phyloP scores from a whole-genome alignment of 2,797 vertebrate genomes.

The Cheirogaleus major region DNA sequence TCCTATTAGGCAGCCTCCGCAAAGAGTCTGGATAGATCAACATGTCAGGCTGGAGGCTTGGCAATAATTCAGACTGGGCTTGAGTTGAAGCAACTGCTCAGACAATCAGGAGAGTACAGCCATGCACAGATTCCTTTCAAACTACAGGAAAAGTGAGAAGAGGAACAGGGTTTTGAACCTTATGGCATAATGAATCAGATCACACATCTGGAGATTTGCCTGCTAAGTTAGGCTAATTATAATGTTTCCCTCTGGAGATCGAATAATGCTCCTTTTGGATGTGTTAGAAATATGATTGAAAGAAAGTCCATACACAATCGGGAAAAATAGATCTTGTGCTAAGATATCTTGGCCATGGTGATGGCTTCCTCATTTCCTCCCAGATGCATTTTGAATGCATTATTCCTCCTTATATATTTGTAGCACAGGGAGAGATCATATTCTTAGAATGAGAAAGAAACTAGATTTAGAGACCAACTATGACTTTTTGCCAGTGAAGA shows the following conservation, averaged over 20 bases:
- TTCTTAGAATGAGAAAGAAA: background rate
- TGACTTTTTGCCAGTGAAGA: background rate
- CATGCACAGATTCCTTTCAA: background rate
- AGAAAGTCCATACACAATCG: background rate
- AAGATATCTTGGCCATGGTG: background rate
- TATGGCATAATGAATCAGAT: background rate
- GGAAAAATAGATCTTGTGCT: background rate
- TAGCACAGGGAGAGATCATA: background rate
- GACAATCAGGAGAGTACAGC: background rate
- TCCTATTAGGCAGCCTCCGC: conserved; percentile 40
- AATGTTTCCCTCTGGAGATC: background rate
- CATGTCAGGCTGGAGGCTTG: conserved; percentile 25
- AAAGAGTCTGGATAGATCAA: conserved; percentile 58
- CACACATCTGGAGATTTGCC: background rate
- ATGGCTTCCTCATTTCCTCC: background rate
- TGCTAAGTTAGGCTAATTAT: background rate
- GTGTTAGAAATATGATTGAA: background rate
- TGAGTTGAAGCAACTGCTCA: background rate
- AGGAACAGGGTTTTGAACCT: background rate
- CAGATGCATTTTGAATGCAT: background rate
- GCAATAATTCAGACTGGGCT: conserved; percentile 49
- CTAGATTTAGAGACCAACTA: background rate
- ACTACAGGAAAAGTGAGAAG: background rate
- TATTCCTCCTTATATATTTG: background rate
- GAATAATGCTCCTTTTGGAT: background rate